phyloP scores from a whole-genome alignment of 2,888 invertebrate species.

The Agonopterix arenella region DNA sequence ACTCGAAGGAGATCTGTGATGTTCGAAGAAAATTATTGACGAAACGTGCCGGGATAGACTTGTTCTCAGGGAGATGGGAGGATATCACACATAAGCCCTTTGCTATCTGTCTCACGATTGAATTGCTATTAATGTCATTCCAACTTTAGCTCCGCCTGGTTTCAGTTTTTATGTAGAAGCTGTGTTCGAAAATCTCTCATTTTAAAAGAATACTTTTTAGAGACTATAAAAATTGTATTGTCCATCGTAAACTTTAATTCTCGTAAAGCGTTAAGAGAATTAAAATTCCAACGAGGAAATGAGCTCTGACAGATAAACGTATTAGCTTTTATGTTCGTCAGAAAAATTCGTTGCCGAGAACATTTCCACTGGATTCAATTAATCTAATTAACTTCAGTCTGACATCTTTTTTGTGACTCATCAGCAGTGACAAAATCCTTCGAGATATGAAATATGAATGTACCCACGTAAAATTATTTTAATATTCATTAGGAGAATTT shows the following conservation, averaged over 20 bases:
- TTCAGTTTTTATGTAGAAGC: constrained; percentile 18
- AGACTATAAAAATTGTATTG: constrained; percentile 55
- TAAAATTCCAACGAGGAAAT: constrained; percentile 61
- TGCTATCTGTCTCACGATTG: constrained; percentile 30
- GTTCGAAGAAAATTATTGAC: constrained; percentile 72
- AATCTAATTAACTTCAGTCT: constrained; percentile 3
- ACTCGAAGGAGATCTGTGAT: constrained; percentile 65
- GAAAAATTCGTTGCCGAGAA: constrained; percentile 23
- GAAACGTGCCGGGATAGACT: constrained; percentile 64
- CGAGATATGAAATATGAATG: no score
- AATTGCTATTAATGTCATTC: constrained; percentile 36
- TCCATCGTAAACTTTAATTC: constrained; percentile 53
- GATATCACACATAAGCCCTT: constrained; percentile 39
- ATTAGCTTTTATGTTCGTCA: constrained; percentile 51
- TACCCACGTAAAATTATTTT: no score
- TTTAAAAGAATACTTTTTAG: constrained; percentile 44
- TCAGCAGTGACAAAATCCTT: background rate
- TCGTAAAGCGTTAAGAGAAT: constrained; percentile 55
- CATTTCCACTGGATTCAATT: constrained; percentile 9
- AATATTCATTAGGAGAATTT: no score
- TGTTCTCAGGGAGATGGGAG: constrained; percentile 34
- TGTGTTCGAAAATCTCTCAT: constrained; percentile 30
- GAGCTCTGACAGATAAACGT: constrained; percentile 58
- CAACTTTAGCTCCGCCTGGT: constrained; percentile 30
- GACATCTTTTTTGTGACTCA: background rate